Conservation (phyloP, 1,140 invertebrate genomes). For the Neotoxoptera formosana region DNA sequence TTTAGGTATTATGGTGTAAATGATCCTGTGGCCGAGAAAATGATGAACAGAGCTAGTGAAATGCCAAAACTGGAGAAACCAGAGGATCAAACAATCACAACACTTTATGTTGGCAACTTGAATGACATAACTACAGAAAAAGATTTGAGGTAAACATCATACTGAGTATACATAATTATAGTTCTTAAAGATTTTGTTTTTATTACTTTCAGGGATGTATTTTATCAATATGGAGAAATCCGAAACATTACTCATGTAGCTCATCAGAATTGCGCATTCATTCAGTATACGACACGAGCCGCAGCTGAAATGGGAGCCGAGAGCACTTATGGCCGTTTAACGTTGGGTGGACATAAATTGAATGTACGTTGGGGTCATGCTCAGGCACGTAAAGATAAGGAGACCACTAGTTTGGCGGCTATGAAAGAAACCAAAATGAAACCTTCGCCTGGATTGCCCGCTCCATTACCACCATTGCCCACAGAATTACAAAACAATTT, state of each 20-base stretch:
- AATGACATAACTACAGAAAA: slow-evolving; percentile 89
- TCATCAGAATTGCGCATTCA: slow-evolving; percentile 96
- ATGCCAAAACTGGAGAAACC: slow-evolving; percentile 95
- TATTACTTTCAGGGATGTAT: slow-evolving; percentile 75
- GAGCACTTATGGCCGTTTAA: slow-evolving; percentile 95
- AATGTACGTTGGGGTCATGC: slow-evolving; percentile 98
- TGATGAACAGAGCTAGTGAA: slow-evolving; percentile 90
- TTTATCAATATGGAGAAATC: slow-evolving; percentile 99
- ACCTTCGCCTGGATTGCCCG: slow-evolving; percentile 86
- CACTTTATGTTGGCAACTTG: slow-evolving; percentile 94
- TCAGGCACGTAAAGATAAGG: slow-evolving; percentile 71
- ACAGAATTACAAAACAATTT: slow-evolving; percentile 81
- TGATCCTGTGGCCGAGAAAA: slow-evolving; percentile 98
- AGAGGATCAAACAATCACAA: slow-evolving; percentile 95
- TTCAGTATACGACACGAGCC: slow-evolving; percentile 90
- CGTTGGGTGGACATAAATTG: slow-evolving; percentile 83
- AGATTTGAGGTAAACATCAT: slow-evolving; percentile 74
- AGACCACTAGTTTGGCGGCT: slow-evolving; percentile 59
- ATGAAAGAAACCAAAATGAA: slow-evolving; percentile 69
- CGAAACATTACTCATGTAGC: slow-evolving; percentile 89
- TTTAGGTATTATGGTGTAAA: slow-evolving; percentile 93
- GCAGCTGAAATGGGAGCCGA: slow-evolving; percentile 95
- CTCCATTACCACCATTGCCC: slow-evolving; percentile 80
- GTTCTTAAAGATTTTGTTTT: slow-evolving; percentile 10
- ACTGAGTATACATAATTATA: slow-evolving; percentile 59